Base-by-base conservation (phyloP, 2,113 vertebrate species). In the Thinocorus orbignyianus region DNA sequence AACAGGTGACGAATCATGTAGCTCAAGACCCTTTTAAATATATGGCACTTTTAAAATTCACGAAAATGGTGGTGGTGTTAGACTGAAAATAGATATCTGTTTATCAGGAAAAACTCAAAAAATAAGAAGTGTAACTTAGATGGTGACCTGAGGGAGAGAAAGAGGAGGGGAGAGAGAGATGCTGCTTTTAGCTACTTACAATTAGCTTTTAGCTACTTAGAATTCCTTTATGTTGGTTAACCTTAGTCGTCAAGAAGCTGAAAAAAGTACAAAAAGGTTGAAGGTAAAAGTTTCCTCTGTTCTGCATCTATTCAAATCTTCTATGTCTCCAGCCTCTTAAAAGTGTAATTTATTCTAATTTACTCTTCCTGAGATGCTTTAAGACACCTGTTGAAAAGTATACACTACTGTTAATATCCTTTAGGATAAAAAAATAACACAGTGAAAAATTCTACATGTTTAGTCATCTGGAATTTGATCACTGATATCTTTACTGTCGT, bases 1-100 rank as follows among this genome's bases (percentile, higher is more conserved):
- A 96, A 85, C 84, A 91, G 89, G 92, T 95, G 87, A 80, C 60
- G 48, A 54, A 37, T 90, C 84, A 80, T 77, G 87, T 80, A 66
- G 52, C 44, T 87, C 84, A 86, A 84, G 91, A 1, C 3, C 35
- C 26, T 80, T 91, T 85, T 94, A 85, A 96, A 83, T 93, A 91
- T 33, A 69, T 30, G 13, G 14, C 48, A 92, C 55, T 88, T 91
- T 19, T 70, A 90, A 96, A 93, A 93, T 73, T 77, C 54, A 83
- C 37, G 42, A 87, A 85, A 90, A 90, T 77, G 70, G 23, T 95
- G 52, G 37, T 91, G 79, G 64, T 90, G 71, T 82, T 85, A 92
- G 58, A 70, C 61, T 80, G 60, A 90, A 93, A 96, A 95, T 85
- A 93, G 76, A 15, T 55, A 81, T 71, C 69, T 86, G 24, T 48